Conservation (phyloP, 2,113 vertebrate genomes). For the Planiliza haematocheilus region DNA sequence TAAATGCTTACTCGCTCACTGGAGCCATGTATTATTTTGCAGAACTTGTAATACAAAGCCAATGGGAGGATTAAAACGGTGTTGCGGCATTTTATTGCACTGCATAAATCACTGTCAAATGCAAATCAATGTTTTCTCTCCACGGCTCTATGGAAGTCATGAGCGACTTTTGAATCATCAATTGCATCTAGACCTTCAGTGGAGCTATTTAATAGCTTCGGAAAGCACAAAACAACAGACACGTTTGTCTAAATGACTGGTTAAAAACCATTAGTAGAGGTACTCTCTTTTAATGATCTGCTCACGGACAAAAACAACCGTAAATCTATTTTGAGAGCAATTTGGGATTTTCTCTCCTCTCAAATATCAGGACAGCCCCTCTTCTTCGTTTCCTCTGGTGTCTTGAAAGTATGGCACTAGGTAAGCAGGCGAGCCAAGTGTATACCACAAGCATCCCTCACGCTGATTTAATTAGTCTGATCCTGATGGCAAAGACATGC, state of each 20-base stretch:
- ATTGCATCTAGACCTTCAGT: constrained; percentile 8
- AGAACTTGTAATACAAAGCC: background rate
- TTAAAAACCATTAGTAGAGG: constrained; percentile 14
- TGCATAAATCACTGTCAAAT: constrained; percentile 31
- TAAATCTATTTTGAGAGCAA: constrained; percentile 46
- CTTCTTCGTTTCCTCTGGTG: constrained; percentile 25
- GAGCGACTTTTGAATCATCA: constrained; percentile 16
- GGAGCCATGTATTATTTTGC: background rate
- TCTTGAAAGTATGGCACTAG: constrained; percentile 25
- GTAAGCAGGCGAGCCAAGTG: background rate
- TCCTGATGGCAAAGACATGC: constrained; percentile 51
- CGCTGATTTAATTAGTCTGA: constrained; percentile 60
- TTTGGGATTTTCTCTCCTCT: constrained; percentile 28
- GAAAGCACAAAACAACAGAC: constrained; percentile 17
- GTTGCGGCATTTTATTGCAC: constrained; percentile 22
- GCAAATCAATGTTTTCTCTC: constrained; percentile 22
- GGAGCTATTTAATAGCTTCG: constrained; percentile 6
- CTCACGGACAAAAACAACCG: constrained; percentile 26
- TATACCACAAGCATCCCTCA: constrained; percentile 32
- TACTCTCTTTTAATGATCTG: constrained; percentile 18
- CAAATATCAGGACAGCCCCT: constrained; percentile 31
- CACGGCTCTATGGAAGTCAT: background rate
- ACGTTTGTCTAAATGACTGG: constrained; percentile 38
- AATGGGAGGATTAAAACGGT: constrained; percentile 9
- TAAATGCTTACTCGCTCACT: background rate